These are phyloP conservation scores for Neofelis nebulosa DNA, from an alignment of 2,113 vertebrate species.

Conservation along the genomic window DNA sequence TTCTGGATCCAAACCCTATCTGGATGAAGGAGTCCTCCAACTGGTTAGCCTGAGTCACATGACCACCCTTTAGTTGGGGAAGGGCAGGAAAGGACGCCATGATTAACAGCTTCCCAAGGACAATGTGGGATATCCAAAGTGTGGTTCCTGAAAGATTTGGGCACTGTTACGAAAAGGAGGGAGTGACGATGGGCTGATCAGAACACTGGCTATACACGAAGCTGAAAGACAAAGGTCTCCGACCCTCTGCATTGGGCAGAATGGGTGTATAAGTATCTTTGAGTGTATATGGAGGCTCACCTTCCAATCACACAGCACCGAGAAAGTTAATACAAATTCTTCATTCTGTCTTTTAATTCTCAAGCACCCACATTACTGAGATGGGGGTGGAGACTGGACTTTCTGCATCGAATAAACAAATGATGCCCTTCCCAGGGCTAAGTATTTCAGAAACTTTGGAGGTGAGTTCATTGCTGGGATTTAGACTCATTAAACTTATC, in stretches of 20 bases:
- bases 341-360: background rate
- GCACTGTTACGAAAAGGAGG: background rate
- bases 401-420: background rate
- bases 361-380: background rate
- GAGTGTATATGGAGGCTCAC: background rate
- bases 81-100: background rate
- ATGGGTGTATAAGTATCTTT: background rate
- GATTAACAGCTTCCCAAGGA: background rate
- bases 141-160: background rate
- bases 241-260: background rate
- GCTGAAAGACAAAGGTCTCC: background rate
- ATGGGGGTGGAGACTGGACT: background rate
- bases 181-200: too few species aligned
- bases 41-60: background rate
- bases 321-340: background rate
- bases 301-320: background rate
- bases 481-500: background rate
- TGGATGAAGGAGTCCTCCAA: background rate
- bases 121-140: background rate
- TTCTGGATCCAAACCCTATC: background rate
- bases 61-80: background rate
- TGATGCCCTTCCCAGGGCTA: background rate
- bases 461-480: conserved; percentile 17
- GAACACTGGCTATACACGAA: background rate
- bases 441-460: conserved; percentile 66